These are phyloP conservation scores for Adelphocoris suturalis DNA, from an alignment of 2,888 invertebrate species.

Conservation along the genomic window DNA sequence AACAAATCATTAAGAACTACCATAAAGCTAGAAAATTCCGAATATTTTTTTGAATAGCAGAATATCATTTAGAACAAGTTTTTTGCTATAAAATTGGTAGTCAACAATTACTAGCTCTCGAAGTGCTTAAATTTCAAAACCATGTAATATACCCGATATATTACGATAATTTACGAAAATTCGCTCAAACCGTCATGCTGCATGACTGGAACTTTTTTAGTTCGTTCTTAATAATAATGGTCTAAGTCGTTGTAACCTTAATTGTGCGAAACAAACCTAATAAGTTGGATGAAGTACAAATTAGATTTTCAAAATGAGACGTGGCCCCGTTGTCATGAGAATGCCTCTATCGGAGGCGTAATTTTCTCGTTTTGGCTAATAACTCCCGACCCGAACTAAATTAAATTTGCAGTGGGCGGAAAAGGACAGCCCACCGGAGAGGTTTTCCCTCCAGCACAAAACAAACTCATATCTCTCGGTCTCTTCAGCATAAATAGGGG, in stretches of 20 bases:
- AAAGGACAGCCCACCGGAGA: background rate
- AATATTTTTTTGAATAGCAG: too few relatives aligned
- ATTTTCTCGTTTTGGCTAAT: conserved; percentile 36
- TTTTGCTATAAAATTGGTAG: too few relatives aligned
- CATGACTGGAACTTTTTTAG: too few relatives aligned
- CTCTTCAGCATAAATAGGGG: conserved; percentile 35
- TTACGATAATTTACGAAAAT: too few relatives aligned
- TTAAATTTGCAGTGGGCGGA: background rate
- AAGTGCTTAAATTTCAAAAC: too few relatives aligned
- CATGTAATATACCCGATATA: too few relatives aligned
- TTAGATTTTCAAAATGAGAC: background rate
- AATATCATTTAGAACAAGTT: too few relatives aligned
- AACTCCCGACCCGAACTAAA: conserved; percentile 22
- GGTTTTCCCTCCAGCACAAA: conserved; percentile 17
- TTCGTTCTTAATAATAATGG: background rate
- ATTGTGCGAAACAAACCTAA: background rate
- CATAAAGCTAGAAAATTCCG: too few relatives aligned
- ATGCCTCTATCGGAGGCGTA: background rate
- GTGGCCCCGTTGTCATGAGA: background rate
- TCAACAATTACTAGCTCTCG: too few relatives aligned
- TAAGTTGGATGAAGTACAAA: background rate
- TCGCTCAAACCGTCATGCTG: too few relatives aligned
- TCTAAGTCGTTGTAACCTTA: background rate
- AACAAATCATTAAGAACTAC: too few relatives aligned
- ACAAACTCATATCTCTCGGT: conserved; percentile 38